Evolutionary conservation across 2,888 invertebrate genomes (phyloP).

Genomic region (Dilophus febrilis): DNA sequence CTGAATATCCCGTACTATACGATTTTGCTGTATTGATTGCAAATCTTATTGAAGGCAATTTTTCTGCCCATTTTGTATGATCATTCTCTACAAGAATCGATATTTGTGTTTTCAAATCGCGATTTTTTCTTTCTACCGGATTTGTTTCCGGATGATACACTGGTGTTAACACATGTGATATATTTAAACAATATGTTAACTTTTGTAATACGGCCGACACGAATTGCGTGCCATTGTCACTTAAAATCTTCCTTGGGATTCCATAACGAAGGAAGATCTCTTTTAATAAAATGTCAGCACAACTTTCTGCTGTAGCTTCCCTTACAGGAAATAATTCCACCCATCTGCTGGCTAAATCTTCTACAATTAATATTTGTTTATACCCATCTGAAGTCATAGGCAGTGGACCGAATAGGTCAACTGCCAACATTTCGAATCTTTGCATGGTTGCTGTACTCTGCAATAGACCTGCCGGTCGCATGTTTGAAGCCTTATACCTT

Average conservation of each 20-base stretch:
- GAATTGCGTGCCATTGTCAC: constrained; percentile 23
- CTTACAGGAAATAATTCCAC: constrained; percentile 15
- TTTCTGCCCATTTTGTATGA: constrained; percentile 17
- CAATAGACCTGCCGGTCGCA: constrained; percentile 19
- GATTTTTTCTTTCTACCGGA: constrained; percentile 20
- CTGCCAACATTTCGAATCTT: constrained; percentile 10
- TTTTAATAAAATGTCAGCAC: constrained; percentile 10
- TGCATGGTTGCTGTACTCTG: constrained; percentile 15
- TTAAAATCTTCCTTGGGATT: constrained; percentile 7
- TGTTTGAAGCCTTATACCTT: constrained; percentile 17
- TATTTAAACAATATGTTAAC: constrained; percentile 8
- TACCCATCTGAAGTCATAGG: constrained; percentile 9
- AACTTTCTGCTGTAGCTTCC: constrained; percentile 11
- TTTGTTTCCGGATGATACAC: constrained; percentile 18
- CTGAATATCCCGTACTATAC: constrained; percentile 16
- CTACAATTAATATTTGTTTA: constrained; percentile 15
- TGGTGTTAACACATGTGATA: constrained; percentile 15
- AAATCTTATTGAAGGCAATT: constrained; percentile 20
- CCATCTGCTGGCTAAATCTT: constrained; percentile 15
- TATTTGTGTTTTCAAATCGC: constrained; percentile 19
- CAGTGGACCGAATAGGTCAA: constrained; percentile 18
- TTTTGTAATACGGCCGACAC: constrained; percentile 20
- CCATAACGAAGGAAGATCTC: constrained; percentile 18
- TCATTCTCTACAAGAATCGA: constrained; percentile 16
- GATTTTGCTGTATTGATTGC: constrained; percentile 21